Percentiles rank a stretch among this genome's conserved stretches.
These are phyloP conservation scores for Entomobrya multifasciata DNA, from an alignment of 2,888 invertebrate genomes.

Conservation along the genomic window DNA sequence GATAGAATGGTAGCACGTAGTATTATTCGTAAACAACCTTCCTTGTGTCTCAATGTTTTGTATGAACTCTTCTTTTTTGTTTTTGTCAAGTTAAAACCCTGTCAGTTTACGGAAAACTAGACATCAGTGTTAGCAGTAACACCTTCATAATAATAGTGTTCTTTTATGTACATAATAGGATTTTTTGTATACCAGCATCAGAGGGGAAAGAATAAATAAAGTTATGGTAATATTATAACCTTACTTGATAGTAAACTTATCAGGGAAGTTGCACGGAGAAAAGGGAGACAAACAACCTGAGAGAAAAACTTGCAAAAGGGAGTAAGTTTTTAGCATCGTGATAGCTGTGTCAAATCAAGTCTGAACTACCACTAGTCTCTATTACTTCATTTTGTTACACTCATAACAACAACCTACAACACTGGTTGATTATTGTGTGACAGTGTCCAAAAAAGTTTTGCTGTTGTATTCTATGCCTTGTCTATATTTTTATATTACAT, in stretches of 20 bases:
- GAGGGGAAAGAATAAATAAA: conserved; percentile 52
- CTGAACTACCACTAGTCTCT: background rate
- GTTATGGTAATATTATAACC: conserved; percentile 55
- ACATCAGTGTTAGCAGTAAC: conserved; percentile 17
- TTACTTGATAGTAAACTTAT: background rate
- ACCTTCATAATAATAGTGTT: too few species aligned
- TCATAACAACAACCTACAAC: conserved; percentile 8
- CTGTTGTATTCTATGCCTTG: conserved; percentile 39
- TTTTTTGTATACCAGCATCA: background rate
- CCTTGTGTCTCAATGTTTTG: conserved; percentile 12
- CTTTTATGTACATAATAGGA: background rate
- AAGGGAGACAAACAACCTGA: conserved; percentile 27
- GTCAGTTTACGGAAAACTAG: conserved; percentile 59
- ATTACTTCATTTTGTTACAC: conserved; percentile 21
- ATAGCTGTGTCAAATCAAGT: background rate
- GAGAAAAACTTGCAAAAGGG: background rate
- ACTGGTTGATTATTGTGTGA: conserved; percentile 61
- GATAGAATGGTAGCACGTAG: conserved; percentile 67
- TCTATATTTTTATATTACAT: too few species aligned
- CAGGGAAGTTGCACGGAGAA: conserved; percentile 1
- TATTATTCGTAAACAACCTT: conserved; percentile 65
- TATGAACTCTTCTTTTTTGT: conserved; percentile 43
- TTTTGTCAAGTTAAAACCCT: conserved; percentile 70
- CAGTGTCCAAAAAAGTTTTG: conserved; percentile 53
- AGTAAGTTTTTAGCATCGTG: conserved; percentile 11